Conservation (phyloP, 2,797 vertebrate genomes). For the Coregonus ussuriensis region DNA sequence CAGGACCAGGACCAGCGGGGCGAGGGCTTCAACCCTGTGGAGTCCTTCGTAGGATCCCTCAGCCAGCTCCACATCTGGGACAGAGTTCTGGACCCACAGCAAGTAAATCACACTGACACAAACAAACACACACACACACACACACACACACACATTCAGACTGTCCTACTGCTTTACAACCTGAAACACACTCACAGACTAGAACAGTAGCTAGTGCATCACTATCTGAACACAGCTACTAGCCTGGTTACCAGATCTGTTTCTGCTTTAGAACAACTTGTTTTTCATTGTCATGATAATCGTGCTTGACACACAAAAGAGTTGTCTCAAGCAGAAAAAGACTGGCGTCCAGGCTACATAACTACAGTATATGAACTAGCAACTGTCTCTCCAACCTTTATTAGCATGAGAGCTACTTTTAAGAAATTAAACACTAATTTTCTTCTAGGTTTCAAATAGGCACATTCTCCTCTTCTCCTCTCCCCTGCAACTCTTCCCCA, state of each 20-base stretch:
- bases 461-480: too few relatives aligned
- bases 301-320: too few relatives aligned
- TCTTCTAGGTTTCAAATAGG: too few relatives aligned
- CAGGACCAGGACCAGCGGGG: constrained; percentile 96
- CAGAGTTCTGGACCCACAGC: constrained; percentile 86
- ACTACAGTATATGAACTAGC: too few relatives aligned
- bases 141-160: neutral
- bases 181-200: neutral
- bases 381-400: too few relatives aligned
- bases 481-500: too few relatives aligned
- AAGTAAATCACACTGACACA: constrained; percentile 74
- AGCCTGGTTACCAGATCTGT: neutral
- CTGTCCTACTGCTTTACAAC: neutral
- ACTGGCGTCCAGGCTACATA: too few relatives aligned
- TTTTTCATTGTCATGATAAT: neutral
- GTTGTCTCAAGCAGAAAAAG: too few relatives aligned
- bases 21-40: constrained; percentile 95
- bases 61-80: constrained; percentile 98
- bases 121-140: neutral
- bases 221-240: too few relatives aligned
- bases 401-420: too few relatives aligned
- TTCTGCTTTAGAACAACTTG: neutral
- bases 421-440: too few relatives aligned
- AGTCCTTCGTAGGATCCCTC: constrained; percentile 97
- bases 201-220: neutral